Conservation (phyloP, 1,140 invertebrate genomes). For the Zaprionus taronus region DNA sequence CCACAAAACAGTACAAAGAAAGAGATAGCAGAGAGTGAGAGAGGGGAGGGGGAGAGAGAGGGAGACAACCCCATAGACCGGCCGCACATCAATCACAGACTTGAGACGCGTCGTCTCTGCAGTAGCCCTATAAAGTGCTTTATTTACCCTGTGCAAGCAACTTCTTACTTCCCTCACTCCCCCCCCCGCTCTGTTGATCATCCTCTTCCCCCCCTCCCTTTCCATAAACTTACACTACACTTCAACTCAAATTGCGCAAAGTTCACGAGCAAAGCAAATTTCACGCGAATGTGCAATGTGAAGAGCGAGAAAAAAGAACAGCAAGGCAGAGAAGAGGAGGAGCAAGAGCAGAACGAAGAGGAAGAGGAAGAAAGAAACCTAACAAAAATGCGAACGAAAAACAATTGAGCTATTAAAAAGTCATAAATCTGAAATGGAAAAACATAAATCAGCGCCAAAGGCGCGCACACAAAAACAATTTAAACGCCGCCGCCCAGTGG, state of each 20-base stretch:
- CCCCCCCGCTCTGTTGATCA: background rate
- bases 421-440: conserved; percentile 83
- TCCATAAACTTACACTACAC: conserved; percentile 53
- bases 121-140: conserved; percentile 33
- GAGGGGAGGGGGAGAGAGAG: background rate
- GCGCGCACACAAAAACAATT: conserved; percentile 67
- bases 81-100: conserved; percentile 39
- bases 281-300: conserved; percentile 76
- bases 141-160: background rate
- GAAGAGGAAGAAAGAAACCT: conserved; percentile 10
- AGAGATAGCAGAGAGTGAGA: background rate
- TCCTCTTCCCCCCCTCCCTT: background rate
- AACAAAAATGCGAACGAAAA: conserved; percentile 56
- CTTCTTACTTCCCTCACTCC: background rate
- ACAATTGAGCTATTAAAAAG: conserved; percentile 82
- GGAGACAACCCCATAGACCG: conserved; percentile 24
- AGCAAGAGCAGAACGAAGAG: conserved; percentile 1
- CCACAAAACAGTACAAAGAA: conserved; percentile 7
- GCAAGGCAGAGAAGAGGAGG: background rate
- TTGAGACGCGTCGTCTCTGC: conserved; percentile 17
- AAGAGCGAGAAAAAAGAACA: conserved; percentile 41
- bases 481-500: conserved; percentile 62
- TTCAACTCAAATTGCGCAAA: conserved; percentile 67
- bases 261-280: conserved; percentile 76
- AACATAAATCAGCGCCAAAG: conserved; percentile 77